Conservation (phyloP, 2,797 vertebrate genomes). For the Bufotes viridis region DNA sequence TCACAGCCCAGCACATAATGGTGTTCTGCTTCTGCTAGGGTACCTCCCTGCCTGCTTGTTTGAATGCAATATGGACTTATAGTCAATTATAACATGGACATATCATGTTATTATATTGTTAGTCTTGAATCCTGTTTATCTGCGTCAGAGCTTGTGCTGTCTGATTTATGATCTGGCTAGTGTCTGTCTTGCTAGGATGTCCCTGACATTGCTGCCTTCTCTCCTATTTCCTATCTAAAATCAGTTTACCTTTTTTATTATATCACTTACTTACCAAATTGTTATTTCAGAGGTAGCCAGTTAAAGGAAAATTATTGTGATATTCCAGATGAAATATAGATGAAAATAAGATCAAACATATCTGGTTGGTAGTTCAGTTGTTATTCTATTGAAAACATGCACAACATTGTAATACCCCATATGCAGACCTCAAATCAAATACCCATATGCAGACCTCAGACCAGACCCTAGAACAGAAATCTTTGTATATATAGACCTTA, state of each 20-base stretch:
- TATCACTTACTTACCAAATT: not conserved
- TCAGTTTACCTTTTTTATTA: not conserved
- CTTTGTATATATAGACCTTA: no score
- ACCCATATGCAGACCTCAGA: no score
- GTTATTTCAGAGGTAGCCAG: not conserved
- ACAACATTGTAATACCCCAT: no score
- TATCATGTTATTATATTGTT: not conserved
- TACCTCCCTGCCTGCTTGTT: no score
- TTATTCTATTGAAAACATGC: not conserved
- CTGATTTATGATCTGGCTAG: not conserved
- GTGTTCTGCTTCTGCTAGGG: no score
- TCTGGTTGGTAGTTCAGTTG: not conserved
- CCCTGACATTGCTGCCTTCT: constrained; percentile 11
- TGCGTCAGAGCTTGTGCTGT: not conserved
- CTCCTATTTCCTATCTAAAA: not conserved
- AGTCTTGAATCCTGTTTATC: not conserved
- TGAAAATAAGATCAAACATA: not conserved
- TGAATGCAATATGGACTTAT: no score
- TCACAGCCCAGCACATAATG: no score
- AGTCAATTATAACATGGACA: no score
- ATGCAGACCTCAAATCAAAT: no score
- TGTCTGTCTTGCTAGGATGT: not conserved
- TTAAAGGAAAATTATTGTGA: no score
- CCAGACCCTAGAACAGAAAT: no score
- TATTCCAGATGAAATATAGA: no score